Conservation (phyloP, 64 coral and sea anemone genomes). For the Orbicella faveolata region DNA sequence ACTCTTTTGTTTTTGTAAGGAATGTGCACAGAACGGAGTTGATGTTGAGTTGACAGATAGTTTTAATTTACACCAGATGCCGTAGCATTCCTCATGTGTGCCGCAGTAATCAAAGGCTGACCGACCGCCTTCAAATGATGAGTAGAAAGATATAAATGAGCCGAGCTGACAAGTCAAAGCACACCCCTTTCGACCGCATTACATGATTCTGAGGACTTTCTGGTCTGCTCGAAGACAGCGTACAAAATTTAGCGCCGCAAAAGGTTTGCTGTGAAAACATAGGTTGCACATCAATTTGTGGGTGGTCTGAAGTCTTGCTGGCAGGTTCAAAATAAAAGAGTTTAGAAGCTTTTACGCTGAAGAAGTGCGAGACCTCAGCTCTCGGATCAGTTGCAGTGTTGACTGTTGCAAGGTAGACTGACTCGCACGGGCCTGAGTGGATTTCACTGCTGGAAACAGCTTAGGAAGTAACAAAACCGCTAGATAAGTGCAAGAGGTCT, state of each 20-base stretch:
- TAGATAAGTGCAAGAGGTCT: background rate
- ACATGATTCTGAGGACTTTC: constrained; percentile 31
- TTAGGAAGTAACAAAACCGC: background rate
- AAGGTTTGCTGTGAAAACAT: constrained; percentile 31
- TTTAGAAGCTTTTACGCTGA: constrained; percentile 31
- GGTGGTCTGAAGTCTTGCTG: background rate
- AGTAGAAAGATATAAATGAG: constrained; percentile 59
- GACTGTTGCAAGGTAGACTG: background rate
- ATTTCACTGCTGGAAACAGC: background rate
- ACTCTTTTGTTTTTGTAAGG: constrained; percentile 95
- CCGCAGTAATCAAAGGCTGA: constrained; percentile 69
- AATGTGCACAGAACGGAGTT: constrained; percentile 85
- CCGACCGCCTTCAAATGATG: constrained; percentile 45
- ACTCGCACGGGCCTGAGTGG: background rate
- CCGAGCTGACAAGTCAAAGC: constrained; percentile 38
- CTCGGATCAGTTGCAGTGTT: background rate
- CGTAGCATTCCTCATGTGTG: constrained; percentile 67
- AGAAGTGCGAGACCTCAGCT: background rate
- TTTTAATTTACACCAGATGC: constrained; percentile 91
- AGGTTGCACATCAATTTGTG: background rate
- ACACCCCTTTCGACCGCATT: constrained; percentile 31
- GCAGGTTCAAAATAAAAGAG: constrained; percentile 24
- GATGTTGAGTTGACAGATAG: constrained; percentile 77
- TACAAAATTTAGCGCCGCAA: constrained; percentile 20
- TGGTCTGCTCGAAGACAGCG: constrained; percentile 6